Conservation (phyloP, 2,113 vertebrate genomes). For the Daubentonia madagascariensis region DNA sequence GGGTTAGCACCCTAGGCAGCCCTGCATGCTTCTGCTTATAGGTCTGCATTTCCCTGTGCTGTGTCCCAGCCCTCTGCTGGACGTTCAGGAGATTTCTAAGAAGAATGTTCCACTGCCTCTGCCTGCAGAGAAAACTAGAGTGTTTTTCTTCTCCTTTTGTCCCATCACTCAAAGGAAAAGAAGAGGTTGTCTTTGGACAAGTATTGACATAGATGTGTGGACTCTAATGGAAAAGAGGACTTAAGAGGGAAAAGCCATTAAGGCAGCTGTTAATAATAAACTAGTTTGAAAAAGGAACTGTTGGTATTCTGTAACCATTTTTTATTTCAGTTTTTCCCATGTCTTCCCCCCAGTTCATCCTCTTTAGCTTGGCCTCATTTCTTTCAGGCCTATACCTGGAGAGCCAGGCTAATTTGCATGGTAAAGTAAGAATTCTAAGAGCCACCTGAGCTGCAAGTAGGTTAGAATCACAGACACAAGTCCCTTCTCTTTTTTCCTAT, state of each 20-base stretch:
- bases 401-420: not conserved
- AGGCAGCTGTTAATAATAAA: not conserved
- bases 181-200: slow-evolving; percentile 13
- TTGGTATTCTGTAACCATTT: not conserved
- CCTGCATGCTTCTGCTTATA: not conserved
- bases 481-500: slow-evolving; percentile 53
- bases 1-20: not conserved
- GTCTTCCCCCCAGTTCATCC: not conserved
- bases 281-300: not conserved
- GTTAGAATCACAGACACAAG: not conserved
- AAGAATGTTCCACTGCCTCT: not conserved
- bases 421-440: not conserved
- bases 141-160: slow-evolving; percentile 42
- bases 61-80: not conserved
- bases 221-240: not conserved
- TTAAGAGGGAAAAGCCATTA: not conserved
- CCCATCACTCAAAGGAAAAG: slow-evolving; percentile 21
- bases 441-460: not conserved
- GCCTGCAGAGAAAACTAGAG: not conserved
- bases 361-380: not conserved
- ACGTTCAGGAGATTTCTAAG: not conserved
- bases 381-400: not conserved
- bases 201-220: slow-evolving; percentile 28
- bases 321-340: not conserved
- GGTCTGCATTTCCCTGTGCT: not conserved